Base-by-base conservation (phyloP, 2,797 vertebrate species). In the Phylloscopus collybita region DNA sequence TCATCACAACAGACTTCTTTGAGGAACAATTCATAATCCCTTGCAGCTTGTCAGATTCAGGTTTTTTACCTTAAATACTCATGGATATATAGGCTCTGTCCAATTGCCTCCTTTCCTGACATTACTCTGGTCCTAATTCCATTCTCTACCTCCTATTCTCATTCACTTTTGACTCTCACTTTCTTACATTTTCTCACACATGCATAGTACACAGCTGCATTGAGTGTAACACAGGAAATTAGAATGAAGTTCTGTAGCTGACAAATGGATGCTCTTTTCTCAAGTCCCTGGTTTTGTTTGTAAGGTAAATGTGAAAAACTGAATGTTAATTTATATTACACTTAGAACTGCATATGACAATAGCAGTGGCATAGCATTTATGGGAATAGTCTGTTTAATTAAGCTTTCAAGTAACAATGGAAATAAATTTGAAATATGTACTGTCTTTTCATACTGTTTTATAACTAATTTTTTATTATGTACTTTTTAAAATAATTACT, bases 71-170 rank as follows among this genome's bases (percentile, higher is more conserved):
- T 45, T 38, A 69, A 88, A n/a, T n/a, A 56, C 9, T 27, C 27
- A 19, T 2, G 4, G 12, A 61, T 26, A 66, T 21, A 34, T 0
- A 1, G 5, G 2, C 1, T 51, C 19, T 65, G 12, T 65, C 14
- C 13, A 71, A 47, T 22, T 16, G 6, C 16, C 32, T 67, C 9
- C 69, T 82, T 74, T 85, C 9, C 12, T 54, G 16, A 45, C 2
- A 18, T 9, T 49, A 30, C 1, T 50, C 15, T 80, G 4, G 20
- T 29, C 64, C 26, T 54, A 47, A 54, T 66, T 62, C 27, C 18
- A 21, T 75, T 57, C 9, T 86, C 16, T 54, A 1, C 20, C 3
- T 79, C 17, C 11, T 49, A 3, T 45, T 50, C 2, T 73, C 20
- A 34, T 25, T 6, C 45, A 65, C 5, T 50, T 83, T 26, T 70